phyloP scores from a whole-genome alignment of 2,888 invertebrate species.

The Diarsia dahlii region DNA sequence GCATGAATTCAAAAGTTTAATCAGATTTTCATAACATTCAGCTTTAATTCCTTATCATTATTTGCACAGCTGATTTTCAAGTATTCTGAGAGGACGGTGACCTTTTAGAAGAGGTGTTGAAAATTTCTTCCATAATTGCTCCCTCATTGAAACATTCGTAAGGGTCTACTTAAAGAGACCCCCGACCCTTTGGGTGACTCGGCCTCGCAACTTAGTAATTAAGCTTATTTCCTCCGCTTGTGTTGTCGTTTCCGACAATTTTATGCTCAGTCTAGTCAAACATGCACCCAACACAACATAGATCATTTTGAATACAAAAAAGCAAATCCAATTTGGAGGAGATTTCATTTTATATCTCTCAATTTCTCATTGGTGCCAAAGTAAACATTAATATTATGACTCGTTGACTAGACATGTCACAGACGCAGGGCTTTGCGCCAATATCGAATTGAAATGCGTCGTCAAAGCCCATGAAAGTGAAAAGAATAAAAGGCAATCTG shows the following conservation, averaged over 20 bases:
- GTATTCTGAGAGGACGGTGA: conserved; percentile 66
- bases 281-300: conserved; percentile 14
- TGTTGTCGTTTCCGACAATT: conserved; percentile 83
- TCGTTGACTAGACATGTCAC: conserved; percentile 78
- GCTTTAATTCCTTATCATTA: conserved; percentile 34
- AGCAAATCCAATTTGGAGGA: conserved; percentile 33
- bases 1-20: conserved; percentile 42
- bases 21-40: conserved; percentile 35
- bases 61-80: conserved; percentile 41
- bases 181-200: conserved; percentile 80
- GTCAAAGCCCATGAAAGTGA: conserved; percentile 79
- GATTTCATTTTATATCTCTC: conserved; percentile 32
- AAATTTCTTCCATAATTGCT: conserved; percentile 86
- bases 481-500: conserved; percentile 80
- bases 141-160: conserved; percentile 84
- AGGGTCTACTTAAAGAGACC: conserved; percentile 83
- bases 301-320: conserved; percentile 12
- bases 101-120: conserved; percentile 79
- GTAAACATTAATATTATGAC: conserved; percentile 71
- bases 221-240: conserved; percentile 87
- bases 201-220: conserved; percentile 87
- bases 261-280: conserved; percentile 74
- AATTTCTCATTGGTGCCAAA: conserved; percentile 62
- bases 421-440: conserved; percentile 79
- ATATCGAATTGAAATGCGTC: conserved; percentile 80